Percentiles rank a stretch among this genome's conserved stretches.
These are phyloP conservation scores for Myrmecobius fasciatus DNA, from an alignment of 2,113 vertebrate species.

Conservation along the genomic window DNA sequence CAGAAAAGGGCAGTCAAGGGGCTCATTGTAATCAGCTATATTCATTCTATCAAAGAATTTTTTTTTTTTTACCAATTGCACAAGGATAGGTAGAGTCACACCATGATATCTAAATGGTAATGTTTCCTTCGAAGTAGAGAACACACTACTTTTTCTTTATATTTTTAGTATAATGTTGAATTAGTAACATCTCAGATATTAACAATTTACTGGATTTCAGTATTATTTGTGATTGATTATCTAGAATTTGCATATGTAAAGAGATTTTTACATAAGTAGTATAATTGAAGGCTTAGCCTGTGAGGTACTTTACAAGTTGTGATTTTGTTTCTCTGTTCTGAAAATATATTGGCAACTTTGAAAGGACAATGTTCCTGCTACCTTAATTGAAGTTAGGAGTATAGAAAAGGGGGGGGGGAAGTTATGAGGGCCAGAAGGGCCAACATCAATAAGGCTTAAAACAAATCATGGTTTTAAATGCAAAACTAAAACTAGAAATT, in stretches of 20 bases:
- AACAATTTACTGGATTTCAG: neutral
- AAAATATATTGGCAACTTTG: neutral
- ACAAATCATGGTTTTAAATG: neutral
- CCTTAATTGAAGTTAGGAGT: too few species aligned
- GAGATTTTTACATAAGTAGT: neutral
- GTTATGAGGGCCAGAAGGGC: neutral
- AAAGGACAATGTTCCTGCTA: neutral
- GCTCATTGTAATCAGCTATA: neutral
- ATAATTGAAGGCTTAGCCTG: neutral
- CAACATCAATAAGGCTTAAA: neutral
- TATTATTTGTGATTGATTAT: too few species aligned
- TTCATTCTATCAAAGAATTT: neutral
- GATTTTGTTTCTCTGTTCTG: neutral
- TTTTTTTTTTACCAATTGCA: neutral
- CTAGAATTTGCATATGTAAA: neutral
- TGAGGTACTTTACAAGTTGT: neutral
- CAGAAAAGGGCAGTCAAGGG: neutral
- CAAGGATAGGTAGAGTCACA: neutral
- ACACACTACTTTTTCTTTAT: neutral
- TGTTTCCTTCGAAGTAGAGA: neutral
- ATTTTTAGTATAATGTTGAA: neutral
- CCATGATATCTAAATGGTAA: neutral
- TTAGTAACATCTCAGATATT: neutral
- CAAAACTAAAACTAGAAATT: neutral
- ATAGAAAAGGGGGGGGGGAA: too few species aligned